phyloP scores from a whole-genome alignment of 2,797 vertebrate species.

The Dicrostonyx torquatus region DNA sequence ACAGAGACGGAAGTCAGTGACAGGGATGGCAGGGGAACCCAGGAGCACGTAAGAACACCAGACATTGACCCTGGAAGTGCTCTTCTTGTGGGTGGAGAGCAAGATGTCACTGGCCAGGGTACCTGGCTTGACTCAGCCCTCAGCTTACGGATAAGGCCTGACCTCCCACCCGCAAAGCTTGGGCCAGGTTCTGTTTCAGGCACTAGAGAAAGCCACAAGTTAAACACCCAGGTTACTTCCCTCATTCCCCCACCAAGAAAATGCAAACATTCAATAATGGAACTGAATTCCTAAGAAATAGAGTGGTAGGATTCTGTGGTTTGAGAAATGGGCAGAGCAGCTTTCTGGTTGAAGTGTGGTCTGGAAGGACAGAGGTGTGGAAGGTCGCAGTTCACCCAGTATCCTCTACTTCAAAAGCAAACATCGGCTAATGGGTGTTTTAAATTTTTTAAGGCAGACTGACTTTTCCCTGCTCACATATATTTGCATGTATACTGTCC shows the following conservation, averaged over 20 bases:
- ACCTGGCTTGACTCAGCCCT: neutral
- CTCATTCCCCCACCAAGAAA: neutral
- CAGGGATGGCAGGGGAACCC: neutral
- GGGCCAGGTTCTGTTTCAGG: neutral
- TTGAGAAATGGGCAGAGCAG: neutral
- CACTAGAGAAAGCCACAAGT: neutral
- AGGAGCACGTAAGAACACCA: neutral
- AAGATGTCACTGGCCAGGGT: neutral
- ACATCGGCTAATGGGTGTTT: neutral
- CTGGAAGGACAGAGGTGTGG: neutral
- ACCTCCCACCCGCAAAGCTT: neutral
- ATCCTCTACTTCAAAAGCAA: slow-evolving; percentile 11
- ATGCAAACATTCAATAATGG: neutral
- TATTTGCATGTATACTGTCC: neutral
- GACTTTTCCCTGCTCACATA: slow-evolving; percentile 6
- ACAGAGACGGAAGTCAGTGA: neutral
- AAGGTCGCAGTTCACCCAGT: neutral
- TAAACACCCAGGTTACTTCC: neutral
- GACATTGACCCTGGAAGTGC: neutral
- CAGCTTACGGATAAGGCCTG: neutral
- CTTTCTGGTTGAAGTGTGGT: neutral
- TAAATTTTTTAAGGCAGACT: neutral
- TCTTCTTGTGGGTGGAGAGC: neutral
- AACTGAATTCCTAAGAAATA: slow-evolving; percentile 42
- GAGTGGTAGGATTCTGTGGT: neutral